Evolutionary conservation across 2,797 vertebrate species (phyloP).

Genomic region (Labroides dimidiatus): DNA sequence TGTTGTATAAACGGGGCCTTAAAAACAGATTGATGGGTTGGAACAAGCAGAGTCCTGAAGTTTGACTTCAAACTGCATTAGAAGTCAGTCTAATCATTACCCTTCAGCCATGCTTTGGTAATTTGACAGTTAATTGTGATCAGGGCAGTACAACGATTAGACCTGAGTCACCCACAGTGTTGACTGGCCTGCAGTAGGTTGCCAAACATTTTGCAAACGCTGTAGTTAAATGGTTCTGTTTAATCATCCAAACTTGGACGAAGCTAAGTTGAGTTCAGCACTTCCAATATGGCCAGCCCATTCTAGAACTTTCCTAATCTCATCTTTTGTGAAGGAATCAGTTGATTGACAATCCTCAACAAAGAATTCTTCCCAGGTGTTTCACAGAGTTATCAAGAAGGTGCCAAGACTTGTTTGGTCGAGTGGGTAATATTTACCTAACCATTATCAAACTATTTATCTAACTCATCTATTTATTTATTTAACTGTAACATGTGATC

Average conservation of each 20-base stretch:
- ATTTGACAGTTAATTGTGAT: neutral
- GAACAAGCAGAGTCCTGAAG: neutral
- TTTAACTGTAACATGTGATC: neutral
- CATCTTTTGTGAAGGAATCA: neutral
- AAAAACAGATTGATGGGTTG: neutral
- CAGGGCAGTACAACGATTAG: no score
- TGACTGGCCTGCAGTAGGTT: no score
- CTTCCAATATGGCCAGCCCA: neutral
- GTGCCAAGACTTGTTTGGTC: conserved; percentile 10
- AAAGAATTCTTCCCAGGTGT: neutral
- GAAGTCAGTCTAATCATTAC: neutral
- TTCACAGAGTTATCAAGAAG: conserved; percentile 3
- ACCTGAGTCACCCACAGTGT: no score
- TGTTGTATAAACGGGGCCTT: no score
- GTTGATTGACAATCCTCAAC: neutral
- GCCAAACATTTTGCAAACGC: no score
- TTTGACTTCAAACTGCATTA: neutral
- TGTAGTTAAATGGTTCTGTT: no score
- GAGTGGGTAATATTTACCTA: neutral
- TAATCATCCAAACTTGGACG: no score
- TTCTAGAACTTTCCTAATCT: neutral
- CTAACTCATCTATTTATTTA: no score
- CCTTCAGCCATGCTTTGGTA: conserved; percentile 8
- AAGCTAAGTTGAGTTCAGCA: no score
- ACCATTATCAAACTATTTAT: neutral